Conservation (phyloP, 2,888 invertebrate species). For the Onchidella celtica region DNA sequence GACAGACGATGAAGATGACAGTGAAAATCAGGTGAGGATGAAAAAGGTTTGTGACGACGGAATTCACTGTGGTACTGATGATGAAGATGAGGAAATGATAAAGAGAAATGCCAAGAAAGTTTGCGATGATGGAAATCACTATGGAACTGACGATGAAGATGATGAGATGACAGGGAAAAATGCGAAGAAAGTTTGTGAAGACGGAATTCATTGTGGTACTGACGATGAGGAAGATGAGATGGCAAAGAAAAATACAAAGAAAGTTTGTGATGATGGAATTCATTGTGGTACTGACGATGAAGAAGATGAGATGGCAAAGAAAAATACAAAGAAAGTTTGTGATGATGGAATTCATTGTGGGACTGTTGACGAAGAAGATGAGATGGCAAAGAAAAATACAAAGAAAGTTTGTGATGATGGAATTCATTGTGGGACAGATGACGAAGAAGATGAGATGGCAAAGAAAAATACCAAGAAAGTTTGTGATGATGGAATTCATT, state of each 20-base stretch:
- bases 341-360: constrained; percentile 60
- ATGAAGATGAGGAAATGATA: constrained; percentile 46
- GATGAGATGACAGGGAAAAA: constrained; percentile 17
- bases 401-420: constrained; percentile 56
- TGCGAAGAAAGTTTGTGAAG: constrained; percentile 37
- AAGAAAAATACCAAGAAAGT: constrained; percentile 35
- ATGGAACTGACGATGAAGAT: constrained; percentile 51
- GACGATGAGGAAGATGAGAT: constrained; percentile 44
- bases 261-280: constrained; percentile 58
- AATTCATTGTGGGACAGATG: constrained; percentile 59
- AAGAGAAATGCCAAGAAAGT: constrained; percentile 20
- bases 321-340: constrained; percentile 50
- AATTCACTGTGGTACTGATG: constrained; percentile 58
- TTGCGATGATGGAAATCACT: constrained; percentile 52
- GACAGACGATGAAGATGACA: constrained; percentile 56
- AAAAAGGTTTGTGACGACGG: constrained; percentile 54
- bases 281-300: constrained; percentile 63
- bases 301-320: constrained; percentile 40
- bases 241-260: constrained; percentile 25
- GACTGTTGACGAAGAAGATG: constrained; percentile 42
- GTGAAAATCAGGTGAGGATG: constrained; percentile 29
- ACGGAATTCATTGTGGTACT: constrained; percentile 55
- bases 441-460: constrained; percentile 52
- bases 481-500: constrained; percentile 59
- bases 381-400: constrained; percentile 31